Evolutionary conservation across 35 echinoderm and acorn worm species (phyloP).

Genomic region (Holothuria glaberrima): DNA sequence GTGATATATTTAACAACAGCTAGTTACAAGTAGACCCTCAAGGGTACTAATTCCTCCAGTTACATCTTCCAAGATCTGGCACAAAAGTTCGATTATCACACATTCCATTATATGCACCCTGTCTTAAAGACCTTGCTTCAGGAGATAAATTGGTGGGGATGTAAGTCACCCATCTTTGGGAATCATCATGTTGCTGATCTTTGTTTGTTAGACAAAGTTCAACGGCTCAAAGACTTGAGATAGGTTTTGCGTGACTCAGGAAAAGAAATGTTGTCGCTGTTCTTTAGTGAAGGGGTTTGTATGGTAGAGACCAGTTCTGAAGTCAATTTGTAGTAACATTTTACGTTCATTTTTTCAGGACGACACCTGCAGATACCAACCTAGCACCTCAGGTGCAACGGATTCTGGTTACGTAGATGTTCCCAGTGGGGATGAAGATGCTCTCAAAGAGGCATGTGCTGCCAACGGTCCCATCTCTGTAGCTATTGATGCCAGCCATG

Average conservation of each 20-base stretch:
- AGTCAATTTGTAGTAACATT: too few species aligned
- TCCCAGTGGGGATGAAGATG: conserved; percentile 62
- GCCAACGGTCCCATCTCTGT: conserved; percentile 93
- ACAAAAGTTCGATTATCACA: too few species aligned
- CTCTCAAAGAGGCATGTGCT: conserved; percentile 70
- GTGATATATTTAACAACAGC: too few species aligned
- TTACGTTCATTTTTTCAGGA: background rate
- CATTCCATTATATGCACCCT: too few species aligned
- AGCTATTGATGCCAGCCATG: conserved; percentile 92
- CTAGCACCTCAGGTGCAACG: conserved; percentile 23
- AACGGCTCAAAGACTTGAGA: background rate
- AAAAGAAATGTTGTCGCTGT: background rate
- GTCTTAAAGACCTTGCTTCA: too few species aligned
- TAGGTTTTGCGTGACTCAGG: background rate
- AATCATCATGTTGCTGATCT: too few species aligned
- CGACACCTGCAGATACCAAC: conserved; percentile 53
- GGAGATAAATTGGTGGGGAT: too few species aligned
- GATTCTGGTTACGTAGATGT: conserved; percentile 78
- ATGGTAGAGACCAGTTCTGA: background rate
- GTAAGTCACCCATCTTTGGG: too few species aligned
- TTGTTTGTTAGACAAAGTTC: too few species aligned
- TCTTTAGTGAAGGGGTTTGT: background rate
- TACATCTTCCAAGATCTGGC: too few species aligned
- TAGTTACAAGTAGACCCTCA: too few species aligned
- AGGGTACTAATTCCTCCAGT: too few species aligned